Conservation (phyloP, 1,140 invertebrate species). For the Aphis craccivora region DNA sequence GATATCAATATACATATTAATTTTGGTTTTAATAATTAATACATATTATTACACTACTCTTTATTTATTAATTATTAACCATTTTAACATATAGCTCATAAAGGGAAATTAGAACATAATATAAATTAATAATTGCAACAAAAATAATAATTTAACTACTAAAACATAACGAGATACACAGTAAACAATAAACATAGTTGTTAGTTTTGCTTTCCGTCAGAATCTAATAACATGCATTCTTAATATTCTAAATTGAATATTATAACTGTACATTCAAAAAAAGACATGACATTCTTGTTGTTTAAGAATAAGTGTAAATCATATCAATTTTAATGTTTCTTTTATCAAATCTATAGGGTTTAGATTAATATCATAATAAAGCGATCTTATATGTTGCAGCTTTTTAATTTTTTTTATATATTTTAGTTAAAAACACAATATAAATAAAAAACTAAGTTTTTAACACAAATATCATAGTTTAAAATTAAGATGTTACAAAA, state of each 20-base stretch:
- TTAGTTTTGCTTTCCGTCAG: neutral
- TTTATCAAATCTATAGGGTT: neutral
- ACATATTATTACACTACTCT: neutral
- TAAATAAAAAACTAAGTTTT: neutral
- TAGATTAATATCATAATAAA: neutral
- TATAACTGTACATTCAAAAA: slow-evolving; percentile 14
- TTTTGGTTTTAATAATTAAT: slow-evolving; percentile 5
- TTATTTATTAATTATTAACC: slow-evolving; percentile 26
- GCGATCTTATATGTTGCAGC: neutral
- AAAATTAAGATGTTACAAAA: slow-evolving; percentile 21
- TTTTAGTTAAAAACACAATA: neutral
- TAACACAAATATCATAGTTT: neutral
- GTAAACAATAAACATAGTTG: slow-evolving; percentile 10
- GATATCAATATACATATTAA: slow-evolving; percentile 17
- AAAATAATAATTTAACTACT: slow-evolving; percentile 30
- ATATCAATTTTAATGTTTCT: neutral
- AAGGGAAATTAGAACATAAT: slow-evolving; percentile 32
- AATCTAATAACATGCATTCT: slow-evolving; percentile 44
- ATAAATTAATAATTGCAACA: slow-evolving; percentile 27
- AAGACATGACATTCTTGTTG: neutral
- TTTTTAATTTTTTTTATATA: neutral
- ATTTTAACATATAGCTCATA: slow-evolving; percentile 23
- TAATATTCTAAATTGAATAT: slow-evolving; percentile 38
- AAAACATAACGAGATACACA: slow-evolving; percentile 5
- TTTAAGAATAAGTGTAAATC: neutral